Conservation (phyloP, 2,113 vertebrate genomes). For the Dendropsophus ebraccatus region DNA sequence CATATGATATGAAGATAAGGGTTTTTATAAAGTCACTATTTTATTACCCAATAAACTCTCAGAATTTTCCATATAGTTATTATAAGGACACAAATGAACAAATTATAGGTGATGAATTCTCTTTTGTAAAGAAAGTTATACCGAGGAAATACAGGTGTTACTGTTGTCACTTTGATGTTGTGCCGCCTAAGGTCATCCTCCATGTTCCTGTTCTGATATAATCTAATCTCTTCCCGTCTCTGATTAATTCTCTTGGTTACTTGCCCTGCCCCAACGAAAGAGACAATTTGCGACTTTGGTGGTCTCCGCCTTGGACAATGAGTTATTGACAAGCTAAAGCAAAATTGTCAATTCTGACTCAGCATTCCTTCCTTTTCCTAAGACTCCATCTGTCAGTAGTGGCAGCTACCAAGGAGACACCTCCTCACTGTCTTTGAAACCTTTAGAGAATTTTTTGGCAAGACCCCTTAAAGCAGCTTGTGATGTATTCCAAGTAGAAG, state of each 20-base stretch:
- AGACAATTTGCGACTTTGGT: conserved; percentile 27
- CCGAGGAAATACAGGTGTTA: background rate
- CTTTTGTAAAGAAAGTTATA: background rate
- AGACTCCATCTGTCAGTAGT: conserved; percentile 44
- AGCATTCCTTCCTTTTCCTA: conserved; percentile 24
- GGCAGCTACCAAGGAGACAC: conserved; percentile 46
- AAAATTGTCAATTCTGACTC: conserved; percentile 36
- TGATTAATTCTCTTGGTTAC: conserved; percentile 15
- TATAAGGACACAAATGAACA: background rate
- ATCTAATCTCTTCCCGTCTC: background rate
- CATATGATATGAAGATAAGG: too few relatives aligned
- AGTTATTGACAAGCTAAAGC: conserved; percentile 6
- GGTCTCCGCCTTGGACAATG: conserved; percentile 7
- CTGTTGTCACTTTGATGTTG: background rate
- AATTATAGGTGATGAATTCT: background rate
- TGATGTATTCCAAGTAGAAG: background rate
- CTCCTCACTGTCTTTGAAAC: conserved; percentile 42
- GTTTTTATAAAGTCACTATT: too few relatives aligned
- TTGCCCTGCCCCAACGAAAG: background rate
- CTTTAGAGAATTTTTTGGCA: conserved; percentile 38
- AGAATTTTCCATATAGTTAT: too few relatives aligned
- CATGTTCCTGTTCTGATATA: background rate
- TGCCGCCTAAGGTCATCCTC: background rate
- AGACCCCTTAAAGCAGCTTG: conserved; percentile 23
- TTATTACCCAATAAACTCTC: too few relatives aligned